These are phyloP conservation scores for Brevimyrus niger DNA, from an alignment of 2,113 vertebrate species.

Conservation along the genomic window DNA sequence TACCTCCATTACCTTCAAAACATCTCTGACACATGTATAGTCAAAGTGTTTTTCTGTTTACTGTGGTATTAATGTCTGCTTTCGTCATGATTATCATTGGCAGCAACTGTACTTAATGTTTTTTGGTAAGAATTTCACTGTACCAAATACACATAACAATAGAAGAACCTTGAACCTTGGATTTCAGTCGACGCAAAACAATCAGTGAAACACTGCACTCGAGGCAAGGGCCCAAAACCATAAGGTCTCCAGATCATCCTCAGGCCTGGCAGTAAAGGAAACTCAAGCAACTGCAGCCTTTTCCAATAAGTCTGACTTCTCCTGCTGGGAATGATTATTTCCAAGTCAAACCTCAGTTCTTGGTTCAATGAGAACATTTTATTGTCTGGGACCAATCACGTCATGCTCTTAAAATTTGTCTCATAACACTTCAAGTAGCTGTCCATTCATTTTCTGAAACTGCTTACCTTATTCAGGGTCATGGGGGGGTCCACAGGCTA, in stretches of 20 bases:
- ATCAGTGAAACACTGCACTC: background rate
- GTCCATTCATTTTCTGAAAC: background rate
- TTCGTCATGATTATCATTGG: background rate
- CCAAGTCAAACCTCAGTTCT: background rate
- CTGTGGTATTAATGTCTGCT: background rate
- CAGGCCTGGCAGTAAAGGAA: background rate
- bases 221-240: background rate
- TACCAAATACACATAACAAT: background rate
- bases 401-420: background rate
- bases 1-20: background rate
- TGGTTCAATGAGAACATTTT: background rate
- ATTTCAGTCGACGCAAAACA: background rate
- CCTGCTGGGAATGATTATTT: background rate
- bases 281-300: background rate
- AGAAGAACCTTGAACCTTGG: background rate
- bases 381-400: background rate
- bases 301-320: background rate
- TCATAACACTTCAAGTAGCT: background rate
- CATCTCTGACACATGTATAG: background rate
- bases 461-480: no score
- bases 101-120: background rate
- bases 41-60: background rate
- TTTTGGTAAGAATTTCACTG: background rate
- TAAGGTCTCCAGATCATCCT: background rate
- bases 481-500: no score